Percentiles rank a stretch among this genome's conserved stretches.
Conservation (phyloP, 2,888 invertebrate species). For the Platycheirus rosarum region DNA sequence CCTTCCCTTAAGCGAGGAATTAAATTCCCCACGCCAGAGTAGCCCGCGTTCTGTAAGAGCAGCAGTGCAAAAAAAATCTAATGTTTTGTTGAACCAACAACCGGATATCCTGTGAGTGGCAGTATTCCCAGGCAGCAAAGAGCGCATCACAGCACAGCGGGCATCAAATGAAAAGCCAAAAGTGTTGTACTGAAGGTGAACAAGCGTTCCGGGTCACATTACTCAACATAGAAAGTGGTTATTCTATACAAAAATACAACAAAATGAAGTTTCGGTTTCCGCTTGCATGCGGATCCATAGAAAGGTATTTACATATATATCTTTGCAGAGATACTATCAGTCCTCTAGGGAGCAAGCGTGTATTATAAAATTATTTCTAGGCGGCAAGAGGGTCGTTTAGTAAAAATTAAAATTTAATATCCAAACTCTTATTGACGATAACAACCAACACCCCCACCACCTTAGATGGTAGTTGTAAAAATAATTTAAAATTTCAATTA, state of each 20-base stretch:
- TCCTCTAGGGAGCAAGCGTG: background rate
- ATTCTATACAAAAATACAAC: constrained; percentile 8
- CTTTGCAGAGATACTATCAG: background rate
- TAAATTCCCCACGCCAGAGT: too few species aligned
- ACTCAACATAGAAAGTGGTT: constrained; percentile 30
- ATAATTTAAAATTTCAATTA: constrained; percentile 73
- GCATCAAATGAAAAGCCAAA: constrained; percentile 51
- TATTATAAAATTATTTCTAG: constrained; percentile 35
- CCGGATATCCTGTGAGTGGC: constrained; percentile 63
- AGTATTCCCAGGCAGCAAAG: constrained; percentile 18
- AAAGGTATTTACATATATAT: constrained; percentile 28
- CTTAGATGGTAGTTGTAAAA: constrained; percentile 54
- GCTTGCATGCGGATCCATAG: constrained; percentile 48
- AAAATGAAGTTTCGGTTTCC: constrained; percentile 35
- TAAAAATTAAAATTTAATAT: constrained; percentile 72
- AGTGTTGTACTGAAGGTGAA: constrained; percentile 46
- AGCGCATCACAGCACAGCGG: constrained; percentile 37
- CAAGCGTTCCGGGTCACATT: constrained; percentile 51
- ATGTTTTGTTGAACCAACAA: constrained; percentile 39
- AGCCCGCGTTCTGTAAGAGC: constrained; percentile 3
- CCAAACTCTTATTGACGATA: constrained; percentile 48
- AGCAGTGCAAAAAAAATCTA: constrained; percentile 1
- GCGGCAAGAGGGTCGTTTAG: constrained; percentile 49
- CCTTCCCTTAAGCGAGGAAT: constrained; percentile 16
- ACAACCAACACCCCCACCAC: background rate